Evolutionary conservation across 64 coral and sea anemone genomes (phyloP), one percentile per base, ranked within the genome.

Genomic region (Dendronephthya gigantea): DNA sequence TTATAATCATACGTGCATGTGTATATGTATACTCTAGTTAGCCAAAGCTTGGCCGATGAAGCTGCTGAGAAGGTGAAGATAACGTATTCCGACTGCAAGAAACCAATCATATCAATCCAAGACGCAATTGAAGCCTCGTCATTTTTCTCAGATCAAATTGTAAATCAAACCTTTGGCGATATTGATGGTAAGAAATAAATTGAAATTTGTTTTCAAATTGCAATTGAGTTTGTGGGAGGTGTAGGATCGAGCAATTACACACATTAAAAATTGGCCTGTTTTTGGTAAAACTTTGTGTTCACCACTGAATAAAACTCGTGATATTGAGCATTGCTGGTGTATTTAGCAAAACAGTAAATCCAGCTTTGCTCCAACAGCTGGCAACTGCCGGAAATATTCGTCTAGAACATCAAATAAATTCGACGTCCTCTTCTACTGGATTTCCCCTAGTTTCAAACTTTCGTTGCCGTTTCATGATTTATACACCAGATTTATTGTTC

Each of bases 81-180:
- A 0, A 91, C 90, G 0, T 91, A 94, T 84, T 91, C 88, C 74
- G 87, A 94, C 9, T 50, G 75, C 11, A 81, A 89, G 65, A 29
- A 83, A 47, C 90, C 50, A 5, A 88, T 91, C 19, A 83, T 94
- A 3, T 88, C 58, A 23, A 91, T 94, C 56, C 48, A 86, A 72
- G 89, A 91, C 84, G 93, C 93, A 4, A 89, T 94, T 39, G 90
- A 86, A 16, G 93, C 93, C 39, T 82, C 85, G 84, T 91, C 90
- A 22, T 94, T 89, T 76, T 89, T 91, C 65, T 83, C 90, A 49
- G 83, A 86, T 0, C 83, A 87, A 22, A 79, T 47, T 27, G 47
- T 88, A 33, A 27, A 90, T 13, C 5, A 91, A 12, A 62, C 17
- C 29, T 87, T 89, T 33, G 93, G 93, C 0, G 93, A 94, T 86